phyloP scores from a whole-genome alignment of 35 echinoderm and acorn worm species.

The Heliocidaris erythrogramma region DNA sequence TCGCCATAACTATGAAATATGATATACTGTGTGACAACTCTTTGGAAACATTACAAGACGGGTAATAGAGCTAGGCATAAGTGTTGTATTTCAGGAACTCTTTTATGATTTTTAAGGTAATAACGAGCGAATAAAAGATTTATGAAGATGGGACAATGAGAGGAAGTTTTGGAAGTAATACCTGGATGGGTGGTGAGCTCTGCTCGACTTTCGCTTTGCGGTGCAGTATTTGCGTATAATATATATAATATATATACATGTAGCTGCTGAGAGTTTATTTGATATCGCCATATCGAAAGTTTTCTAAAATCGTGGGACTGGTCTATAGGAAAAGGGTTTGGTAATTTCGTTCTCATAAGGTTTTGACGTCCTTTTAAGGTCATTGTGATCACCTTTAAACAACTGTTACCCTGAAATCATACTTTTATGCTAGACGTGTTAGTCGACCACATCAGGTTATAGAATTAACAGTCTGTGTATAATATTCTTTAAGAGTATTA shows the following conservation, averaged over 20 bases:
- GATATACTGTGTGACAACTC: not conserved
- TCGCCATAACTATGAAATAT: not conserved
- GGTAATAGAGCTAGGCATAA: not conserved
- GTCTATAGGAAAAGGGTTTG: not conserved
- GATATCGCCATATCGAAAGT: not conserved
- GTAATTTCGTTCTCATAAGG: not conserved
- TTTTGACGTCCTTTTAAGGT: not conserved
- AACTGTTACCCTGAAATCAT: not conserved
- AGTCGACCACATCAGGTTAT: not conserved
- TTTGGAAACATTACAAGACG: not conserved
- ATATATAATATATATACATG: too few relatives aligned
- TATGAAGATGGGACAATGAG: conserved; percentile 2
- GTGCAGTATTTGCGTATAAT: not conserved
- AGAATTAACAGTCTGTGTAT: too few relatives aligned
- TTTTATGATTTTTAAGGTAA: not conserved
- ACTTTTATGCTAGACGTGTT: not conserved
- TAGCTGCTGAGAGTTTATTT: not conserved
- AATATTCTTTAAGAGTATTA: not conserved
- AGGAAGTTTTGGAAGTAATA: conserved; percentile 3
- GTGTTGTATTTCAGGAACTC: not conserved
- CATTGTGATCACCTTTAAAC: not conserved
- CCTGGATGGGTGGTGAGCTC: not conserved
- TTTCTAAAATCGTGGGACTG: not conserved
- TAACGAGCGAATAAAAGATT: not conserved
- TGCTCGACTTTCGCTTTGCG: not conserved